phyloP scores from a whole-genome alignment of 2,113 vertebrate species.

The Hucho hucho region DNA sequence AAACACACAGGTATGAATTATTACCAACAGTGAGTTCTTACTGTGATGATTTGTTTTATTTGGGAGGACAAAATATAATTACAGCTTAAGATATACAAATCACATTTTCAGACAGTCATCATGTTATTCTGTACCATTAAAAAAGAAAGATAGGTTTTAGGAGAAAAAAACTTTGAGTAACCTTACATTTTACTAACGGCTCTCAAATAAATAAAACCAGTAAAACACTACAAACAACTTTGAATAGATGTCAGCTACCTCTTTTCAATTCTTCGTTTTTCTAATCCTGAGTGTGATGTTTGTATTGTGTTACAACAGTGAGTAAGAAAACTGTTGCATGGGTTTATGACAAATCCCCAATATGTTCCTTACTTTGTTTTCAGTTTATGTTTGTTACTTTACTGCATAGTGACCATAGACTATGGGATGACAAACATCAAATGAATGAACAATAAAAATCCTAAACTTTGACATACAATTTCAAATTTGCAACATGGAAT shows the following conservation, averaged over 20 bases:
- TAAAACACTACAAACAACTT: constrained; percentile 53
- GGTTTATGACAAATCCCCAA: constrained; percentile 24
- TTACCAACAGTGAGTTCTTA: not conserved
- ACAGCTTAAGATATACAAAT: constrained; percentile 74
- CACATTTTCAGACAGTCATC: constrained; percentile 63
- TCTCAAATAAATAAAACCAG: constrained; percentile 69
- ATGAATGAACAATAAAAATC: constrained; percentile 37
- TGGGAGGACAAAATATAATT: constrained; percentile 76
- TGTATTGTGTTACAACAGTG: constrained; percentile 37
- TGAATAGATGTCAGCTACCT: constrained; percentile 49
- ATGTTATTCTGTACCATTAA: constrained; percentile 44
- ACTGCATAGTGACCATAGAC: constrained; percentile 66
- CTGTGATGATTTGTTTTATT: constrained; percentile 62
- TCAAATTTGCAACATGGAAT: constrained; percentile 42
- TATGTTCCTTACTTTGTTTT: constrained; percentile 18
- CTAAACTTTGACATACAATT: constrained; percentile 28
- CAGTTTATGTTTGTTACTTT: constrained; percentile 54
- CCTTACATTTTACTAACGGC: constrained; percentile 50
- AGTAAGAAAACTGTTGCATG: not conserved
- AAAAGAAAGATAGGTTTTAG: no score
- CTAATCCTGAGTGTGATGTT: constrained; percentile 63
- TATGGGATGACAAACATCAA: constrained; percentile 38
- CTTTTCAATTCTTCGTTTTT: constrained; percentile 44
- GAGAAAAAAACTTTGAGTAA: constrained; percentile 55
- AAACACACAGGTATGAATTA: not conserved